phyloP scores from a whole-genome alignment of 2,113 vertebrate genomes.

The Cygnus buccinator region DNA sequence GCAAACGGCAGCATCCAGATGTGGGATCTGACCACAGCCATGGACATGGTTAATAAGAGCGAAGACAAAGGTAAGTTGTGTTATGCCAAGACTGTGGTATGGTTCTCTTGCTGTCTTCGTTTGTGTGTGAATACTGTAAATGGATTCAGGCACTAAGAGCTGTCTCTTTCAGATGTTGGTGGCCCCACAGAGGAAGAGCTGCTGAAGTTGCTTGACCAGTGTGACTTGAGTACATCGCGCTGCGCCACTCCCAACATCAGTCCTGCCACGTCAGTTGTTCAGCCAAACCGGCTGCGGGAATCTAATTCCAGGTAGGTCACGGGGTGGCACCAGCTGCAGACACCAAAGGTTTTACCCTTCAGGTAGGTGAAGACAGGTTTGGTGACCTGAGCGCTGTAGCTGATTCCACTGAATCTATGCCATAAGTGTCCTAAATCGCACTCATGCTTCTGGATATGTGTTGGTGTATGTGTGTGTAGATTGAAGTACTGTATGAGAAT shows the following conservation, averaged over 20 bases:
- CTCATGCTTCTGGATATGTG: background rate
- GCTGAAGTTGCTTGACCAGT: conserved; percentile 94
- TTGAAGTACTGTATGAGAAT: background rate
- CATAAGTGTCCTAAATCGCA: background rate
- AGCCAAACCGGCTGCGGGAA: conserved; percentile 90
- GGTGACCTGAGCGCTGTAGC: background rate
- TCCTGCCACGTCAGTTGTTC: conserved; percentile 92
- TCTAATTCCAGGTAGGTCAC: conserved; percentile 89
- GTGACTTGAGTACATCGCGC: conserved; percentile 94
- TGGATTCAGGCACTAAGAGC: background rate
- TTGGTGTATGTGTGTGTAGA: background rate
- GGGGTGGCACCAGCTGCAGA: background rate
- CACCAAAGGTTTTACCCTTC: background rate
- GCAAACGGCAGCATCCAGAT: conserved; percentile 98
- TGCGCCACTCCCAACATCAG: conserved; percentile 97
- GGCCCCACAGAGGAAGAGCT: conserved; percentile 96
- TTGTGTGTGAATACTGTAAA: background rate
- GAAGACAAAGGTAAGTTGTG: conserved; percentile 85
- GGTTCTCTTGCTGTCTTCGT: background rate
- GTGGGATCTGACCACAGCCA: conserved; percentile 98
- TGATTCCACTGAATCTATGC: background rate
- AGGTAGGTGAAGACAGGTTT: background rate
- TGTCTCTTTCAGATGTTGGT: conserved; percentile 82
- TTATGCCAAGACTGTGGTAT: background rate
- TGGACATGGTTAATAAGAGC: conserved; percentile 92